Conservation (phyloP, 2,888 invertebrate species). For the Rhagonycha fulva region DNA sequence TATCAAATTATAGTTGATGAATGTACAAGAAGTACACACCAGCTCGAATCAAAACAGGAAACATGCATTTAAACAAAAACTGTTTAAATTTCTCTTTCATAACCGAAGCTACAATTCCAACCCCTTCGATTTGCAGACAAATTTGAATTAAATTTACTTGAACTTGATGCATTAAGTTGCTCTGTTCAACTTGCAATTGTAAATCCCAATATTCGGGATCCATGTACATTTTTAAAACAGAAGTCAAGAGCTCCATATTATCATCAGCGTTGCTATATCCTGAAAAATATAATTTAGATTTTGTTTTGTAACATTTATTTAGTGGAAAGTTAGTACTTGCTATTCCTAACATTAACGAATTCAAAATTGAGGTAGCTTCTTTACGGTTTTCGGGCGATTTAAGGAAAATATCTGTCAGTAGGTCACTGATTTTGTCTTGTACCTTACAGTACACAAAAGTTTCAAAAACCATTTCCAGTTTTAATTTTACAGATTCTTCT, state of each 20-base stretch:
- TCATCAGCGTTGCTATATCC: not conserved
- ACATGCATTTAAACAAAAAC: slow-evolving; percentile 68
- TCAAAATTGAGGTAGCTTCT: slow-evolving; percentile 66
- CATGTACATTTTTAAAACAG: slow-evolving; percentile 53
- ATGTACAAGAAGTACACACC: slow-evolving; percentile 55
- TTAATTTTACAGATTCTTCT: slow-evolving; percentile 53
- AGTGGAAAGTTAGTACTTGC: not conserved
- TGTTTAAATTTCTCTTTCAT: slow-evolving; percentile 61
- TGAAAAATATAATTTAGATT: not conserved
- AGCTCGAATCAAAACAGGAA: slow-evolving; percentile 71
- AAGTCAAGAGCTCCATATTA: not conserved
- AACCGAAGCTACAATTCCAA: slow-evolving; percentile 65
- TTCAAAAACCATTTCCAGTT: slow-evolving; percentile 61
- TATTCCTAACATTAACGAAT: slow-evolving; percentile 48
- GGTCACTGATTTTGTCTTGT: slow-evolving; percentile 63
- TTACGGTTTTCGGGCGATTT: slow-evolving; percentile 59
- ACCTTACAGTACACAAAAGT: slow-evolving; percentile 62
- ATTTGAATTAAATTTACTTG: slow-evolving; percentile 68
- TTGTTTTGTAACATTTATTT: not conserved
- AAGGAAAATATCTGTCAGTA: slow-evolving; percentile 63
- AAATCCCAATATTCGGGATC: slow-evolving; percentile 60
- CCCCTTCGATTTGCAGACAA: slow-evolving; percentile 72
- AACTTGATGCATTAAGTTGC: slow-evolving; percentile 54
- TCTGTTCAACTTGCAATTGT: slow-evolving; percentile 48
- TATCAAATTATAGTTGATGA: not conserved